A percentile compares a stretch with the other conserved stretches of the same genome.
phyloP scores from a whole-genome alignment of 2,888 invertebrate genomes.

The Timema cristinae region DNA sequence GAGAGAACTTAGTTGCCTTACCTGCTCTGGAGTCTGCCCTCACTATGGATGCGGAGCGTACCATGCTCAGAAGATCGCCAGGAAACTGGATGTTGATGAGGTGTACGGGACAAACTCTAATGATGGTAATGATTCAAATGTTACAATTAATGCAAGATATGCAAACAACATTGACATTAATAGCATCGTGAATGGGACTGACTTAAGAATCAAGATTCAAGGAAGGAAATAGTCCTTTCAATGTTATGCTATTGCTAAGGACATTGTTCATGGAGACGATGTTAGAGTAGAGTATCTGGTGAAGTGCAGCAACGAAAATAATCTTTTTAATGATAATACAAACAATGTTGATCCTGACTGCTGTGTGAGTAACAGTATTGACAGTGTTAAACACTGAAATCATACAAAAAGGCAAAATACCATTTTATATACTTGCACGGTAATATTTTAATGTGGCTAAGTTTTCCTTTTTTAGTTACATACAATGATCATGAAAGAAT shows the following conservation, averaged over 20 bases:
- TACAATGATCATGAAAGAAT: too few relatives aligned
- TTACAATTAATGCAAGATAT: neutral
- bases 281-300: conserved; percentile 7
- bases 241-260: conserved; percentile 1
- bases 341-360: too few relatives aligned
- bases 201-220: neutral
- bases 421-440: too few relatives aligned
- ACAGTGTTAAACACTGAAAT: too few relatives aligned
- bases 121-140: neutral
- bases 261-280: neutral
- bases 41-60: neutral
- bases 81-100: conserved; percentile 3
- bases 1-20: too few relatives aligned
- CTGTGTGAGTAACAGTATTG: too few relatives aligned
- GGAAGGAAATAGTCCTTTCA: neutral
- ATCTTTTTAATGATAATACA: too few relatives aligned
- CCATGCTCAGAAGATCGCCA: neutral
- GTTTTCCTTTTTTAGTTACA: too few relatives aligned
- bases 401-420: too few relatives aligned
- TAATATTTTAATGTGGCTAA: too few relatives aligned
- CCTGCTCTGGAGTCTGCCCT: too few relatives aligned
- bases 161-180: neutral
- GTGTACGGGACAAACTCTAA: neutral
- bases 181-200: neutral
- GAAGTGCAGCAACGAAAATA: conserved; percentile 2